phyloP scores from a whole-genome alignment of 1,140 invertebrate species.

The Orius laevigatus region DNA sequence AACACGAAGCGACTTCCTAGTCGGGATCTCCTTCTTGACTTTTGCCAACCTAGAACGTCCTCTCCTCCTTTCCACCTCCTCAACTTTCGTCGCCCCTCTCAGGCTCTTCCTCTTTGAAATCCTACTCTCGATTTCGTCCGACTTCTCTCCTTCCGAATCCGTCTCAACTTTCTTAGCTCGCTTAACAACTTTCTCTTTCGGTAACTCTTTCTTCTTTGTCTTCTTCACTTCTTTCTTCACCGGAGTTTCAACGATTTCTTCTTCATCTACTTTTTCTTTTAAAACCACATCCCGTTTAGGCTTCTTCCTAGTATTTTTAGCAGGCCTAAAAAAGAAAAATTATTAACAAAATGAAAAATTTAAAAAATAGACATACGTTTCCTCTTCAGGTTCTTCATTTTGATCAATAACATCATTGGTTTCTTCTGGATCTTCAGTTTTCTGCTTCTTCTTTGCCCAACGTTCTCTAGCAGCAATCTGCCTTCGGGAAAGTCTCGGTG shows the following conservation, averaged over 20 bases:
- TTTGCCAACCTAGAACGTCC: background rate
- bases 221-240: background rate
- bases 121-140: too few relatives aligned
- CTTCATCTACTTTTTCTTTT: background rate
- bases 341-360: background rate
- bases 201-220: background rate
- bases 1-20: constrained; percentile 1
- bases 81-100: background rate
- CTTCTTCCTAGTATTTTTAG: background rate
- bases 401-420: background rate
- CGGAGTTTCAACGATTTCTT: background rate
- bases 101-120: background rate
- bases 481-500: constrained; percentile 6
- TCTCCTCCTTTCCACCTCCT: background rate
- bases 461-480: constrained; percentile 13
- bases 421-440: constrained; percentile 3
- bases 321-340: background rate
- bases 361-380: too few relatives aligned
- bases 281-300: background rate
- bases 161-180: too few relatives aligned
- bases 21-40: background rate
- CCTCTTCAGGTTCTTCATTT: too few relatives aligned
- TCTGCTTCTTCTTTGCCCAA: constrained; percentile 7
- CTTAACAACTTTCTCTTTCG: background rate
- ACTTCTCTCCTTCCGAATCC: too few relatives aligned